A percentile compares a stretch with the other conserved stretches of the same genome.
phyloP scores from a whole-genome alignment of 2,888 invertebrate species.

The Creontiades dilutus region DNA sequence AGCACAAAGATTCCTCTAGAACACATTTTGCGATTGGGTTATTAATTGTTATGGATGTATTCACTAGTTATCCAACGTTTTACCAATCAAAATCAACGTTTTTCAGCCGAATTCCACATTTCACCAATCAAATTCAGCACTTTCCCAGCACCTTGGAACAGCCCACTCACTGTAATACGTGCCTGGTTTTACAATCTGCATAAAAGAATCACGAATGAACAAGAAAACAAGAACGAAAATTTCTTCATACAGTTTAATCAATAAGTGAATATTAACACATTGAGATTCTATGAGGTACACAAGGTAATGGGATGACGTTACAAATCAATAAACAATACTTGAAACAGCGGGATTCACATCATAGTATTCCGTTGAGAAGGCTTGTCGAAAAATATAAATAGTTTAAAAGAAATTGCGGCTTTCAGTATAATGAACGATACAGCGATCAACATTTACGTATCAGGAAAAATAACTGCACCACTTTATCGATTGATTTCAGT shows the following conservation, averaged over 20 bases:
- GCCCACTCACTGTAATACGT: too few relatives aligned
- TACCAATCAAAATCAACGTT: too few relatives aligned
- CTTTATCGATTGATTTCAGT: not conserved
- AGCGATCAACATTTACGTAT: not conserved
- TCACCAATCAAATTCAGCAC: too few relatives aligned
- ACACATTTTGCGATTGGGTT: too few relatives aligned
- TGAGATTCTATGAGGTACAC: constrained; percentile 36
- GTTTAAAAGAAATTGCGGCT: not conserved
- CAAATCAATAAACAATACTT: not conserved
- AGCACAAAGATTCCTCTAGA: too few relatives aligned
- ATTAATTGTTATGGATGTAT: too few relatives aligned
- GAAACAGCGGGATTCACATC: not conserved
- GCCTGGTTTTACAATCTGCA: too few relatives aligned
- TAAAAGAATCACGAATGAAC: too few relatives aligned
- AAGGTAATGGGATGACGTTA: constrained; percentile 7
- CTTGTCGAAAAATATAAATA: not conserved
- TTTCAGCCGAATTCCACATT: too few relatives aligned
- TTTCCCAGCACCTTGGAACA: too few relatives aligned
- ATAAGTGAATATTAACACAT: constrained; percentile 37
- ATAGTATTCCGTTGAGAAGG: not conserved
- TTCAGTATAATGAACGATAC: not conserved
- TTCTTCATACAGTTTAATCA: not conserved
- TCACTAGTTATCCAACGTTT: too few relatives aligned
- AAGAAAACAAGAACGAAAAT: too few relatives aligned
- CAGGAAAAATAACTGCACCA: not conserved